phyloP scores from a whole-genome alignment of 2,888 invertebrate species.

The Cartodere bifasciata region DNA sequence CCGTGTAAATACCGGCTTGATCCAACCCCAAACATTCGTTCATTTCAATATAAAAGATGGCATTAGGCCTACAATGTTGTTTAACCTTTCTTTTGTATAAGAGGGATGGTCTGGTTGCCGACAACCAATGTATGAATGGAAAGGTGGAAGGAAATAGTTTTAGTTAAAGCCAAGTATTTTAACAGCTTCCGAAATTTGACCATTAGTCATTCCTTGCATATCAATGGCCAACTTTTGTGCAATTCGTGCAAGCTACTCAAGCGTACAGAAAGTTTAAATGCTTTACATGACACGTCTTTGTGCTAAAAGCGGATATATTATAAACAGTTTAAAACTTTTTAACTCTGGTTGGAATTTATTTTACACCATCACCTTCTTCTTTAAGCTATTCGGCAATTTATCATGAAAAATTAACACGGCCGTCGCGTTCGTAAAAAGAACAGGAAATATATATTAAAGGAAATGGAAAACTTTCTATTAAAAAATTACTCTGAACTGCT shows the following conservation, averaged over 20 bases:
- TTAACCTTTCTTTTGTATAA: no score
- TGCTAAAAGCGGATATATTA: constrained; percentile 20
- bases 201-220: not conserved
- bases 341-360: constrained; percentile 23
- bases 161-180: no score
- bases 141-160: no score
- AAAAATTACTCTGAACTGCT: no score
- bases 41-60: no score
- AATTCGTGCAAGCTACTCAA: not conserved
- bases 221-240: constrained; percentile 4
- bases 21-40: no score
- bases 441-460: constrained; percentile 19
- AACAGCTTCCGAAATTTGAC: no score
- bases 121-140: no score
- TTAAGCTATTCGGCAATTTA: constrained; percentile 25
- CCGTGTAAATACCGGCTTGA: no score
- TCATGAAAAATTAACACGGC: constrained; percentile 19
- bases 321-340: constrained; percentile 24
- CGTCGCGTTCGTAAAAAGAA: constrained; percentile 17
- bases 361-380: constrained; percentile 21
- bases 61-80: no score
- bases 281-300: constrained; percentile 20
- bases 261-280: constrained; percentile 7
- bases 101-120: no score
- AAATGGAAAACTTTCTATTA: no score